These are phyloP conservation scores for Actinernus sp. DNA, from an alignment of 92 coral and sea anemone genomes.

Conservation along the genomic window DNA sequence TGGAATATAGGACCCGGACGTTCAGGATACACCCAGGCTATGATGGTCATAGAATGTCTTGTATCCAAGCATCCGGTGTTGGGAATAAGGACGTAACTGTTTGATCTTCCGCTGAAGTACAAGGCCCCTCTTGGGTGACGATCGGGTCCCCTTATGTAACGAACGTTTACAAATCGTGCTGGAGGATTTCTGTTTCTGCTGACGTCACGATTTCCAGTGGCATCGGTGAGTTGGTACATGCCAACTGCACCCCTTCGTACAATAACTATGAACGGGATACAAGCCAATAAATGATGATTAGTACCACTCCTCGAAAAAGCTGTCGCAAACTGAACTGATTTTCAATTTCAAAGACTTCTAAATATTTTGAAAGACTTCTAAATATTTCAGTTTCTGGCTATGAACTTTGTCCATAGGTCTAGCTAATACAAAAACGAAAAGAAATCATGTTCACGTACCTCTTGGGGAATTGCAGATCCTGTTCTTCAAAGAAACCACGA, in stretches of 20 bases:
- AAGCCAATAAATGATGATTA: no score
- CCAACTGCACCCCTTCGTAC: constrained; percentile 49
- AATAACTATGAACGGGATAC: constrained; percentile 25
- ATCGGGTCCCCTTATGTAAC: constrained; percentile 56
- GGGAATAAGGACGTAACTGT: constrained; percentile 69
- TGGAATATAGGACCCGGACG: constrained; percentile 33
- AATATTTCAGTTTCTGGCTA: no score
- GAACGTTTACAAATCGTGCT: constrained; percentile 47
- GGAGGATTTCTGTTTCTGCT: constrained; percentile 54
- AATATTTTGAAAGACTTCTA: no score
- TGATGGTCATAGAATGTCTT: constrained; percentile 53
- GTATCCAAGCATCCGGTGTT: constrained; percentile 69
- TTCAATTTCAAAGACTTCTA: no score
- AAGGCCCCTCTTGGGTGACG: constrained; percentile 54
- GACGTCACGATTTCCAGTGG: constrained; percentile 53
- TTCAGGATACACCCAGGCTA: constrained; percentile 30
- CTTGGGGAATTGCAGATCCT: constrained; percentile 72
- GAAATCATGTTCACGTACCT: constrained; percentile 1
- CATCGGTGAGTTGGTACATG: constrained; percentile 41
- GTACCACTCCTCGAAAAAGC: no score
- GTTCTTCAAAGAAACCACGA: constrained; percentile 52
- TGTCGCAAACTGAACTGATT: no score
- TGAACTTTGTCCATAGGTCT: no score
- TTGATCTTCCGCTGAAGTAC: constrained; percentile 50
- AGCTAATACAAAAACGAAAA: no score